Conservation (phyloP, 2,113 vertebrate species). For the Macquaria ambigua region DNA sequence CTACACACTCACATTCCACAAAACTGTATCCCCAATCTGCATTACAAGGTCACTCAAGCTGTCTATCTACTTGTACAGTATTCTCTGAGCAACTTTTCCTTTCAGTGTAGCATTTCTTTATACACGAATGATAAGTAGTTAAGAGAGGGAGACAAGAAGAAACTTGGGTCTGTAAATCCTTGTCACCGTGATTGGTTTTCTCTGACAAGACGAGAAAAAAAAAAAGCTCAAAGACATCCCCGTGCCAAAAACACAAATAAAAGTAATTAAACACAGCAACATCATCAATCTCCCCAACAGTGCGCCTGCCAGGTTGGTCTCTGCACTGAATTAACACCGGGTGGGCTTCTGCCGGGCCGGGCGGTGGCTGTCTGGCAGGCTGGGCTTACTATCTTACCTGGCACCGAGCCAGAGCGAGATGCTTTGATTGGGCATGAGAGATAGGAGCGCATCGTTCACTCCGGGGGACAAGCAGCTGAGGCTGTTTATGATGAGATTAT, state of each 20-base stretch:
- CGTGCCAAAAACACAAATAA: slow-evolving; percentile 79
- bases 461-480: slow-evolving; percentile 27
- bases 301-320: slow-evolving; percentile 49
- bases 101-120: slow-evolving; percentile 29
- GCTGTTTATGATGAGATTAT: slow-evolving; percentile 64
- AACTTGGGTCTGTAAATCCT: slow-evolving; percentile 63
- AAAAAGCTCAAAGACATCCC: slow-evolving; percentile 38
- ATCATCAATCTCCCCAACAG: slow-evolving; percentile 74
- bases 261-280: slow-evolving; percentile 81
- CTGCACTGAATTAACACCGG: slow-evolving; percentile 61
- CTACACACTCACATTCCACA: too few relatives aligned
- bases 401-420: slow-evolving; percentile 39
- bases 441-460: slow-evolving; percentile 13
- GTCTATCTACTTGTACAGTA: too few relatives aligned
- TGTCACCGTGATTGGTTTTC: slow-evolving; percentile 71
- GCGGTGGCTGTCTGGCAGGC: slow-evolving; percentile 27
- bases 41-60: too few relatives aligned
- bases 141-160: slow-evolving; percentile 43
- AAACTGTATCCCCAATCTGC: too few relatives aligned
- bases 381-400: slow-evolving; percentile 51
- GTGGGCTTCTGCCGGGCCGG: slow-evolving; percentile 35
- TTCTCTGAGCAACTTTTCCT: neutral
- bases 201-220: slow-evolving; percentile 33
- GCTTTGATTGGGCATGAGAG: slow-evolving; percentile 51
- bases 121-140: slow-evolving; percentile 47